Base-by-base conservation (phyloP, 2,797 vertebrate species). In the Rhadinocentrus ornatus region DNA sequence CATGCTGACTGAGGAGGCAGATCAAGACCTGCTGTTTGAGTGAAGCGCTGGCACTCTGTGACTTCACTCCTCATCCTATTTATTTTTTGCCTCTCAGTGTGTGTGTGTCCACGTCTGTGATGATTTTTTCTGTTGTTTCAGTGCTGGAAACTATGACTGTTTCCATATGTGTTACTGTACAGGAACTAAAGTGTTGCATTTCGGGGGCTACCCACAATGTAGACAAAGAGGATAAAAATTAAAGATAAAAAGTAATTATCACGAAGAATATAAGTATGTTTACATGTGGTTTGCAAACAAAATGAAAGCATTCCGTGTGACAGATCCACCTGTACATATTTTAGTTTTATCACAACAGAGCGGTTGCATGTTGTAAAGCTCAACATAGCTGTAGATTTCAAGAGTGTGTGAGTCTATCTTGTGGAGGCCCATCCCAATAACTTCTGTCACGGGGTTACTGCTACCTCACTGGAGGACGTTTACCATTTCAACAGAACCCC, bases 11-110 rank as follows among this genome's bases (percentile, higher is more conserved):
- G 97, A 98, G 85, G 96, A 97, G 90, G 95, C 92, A 16, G 98
- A 99, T 10, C 96, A 98, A 72, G 98, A 99, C 85, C 88, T 99
- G 80, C 93, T 99, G 69, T 99, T 99, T 24, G 97, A 99, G 88
- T 99, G 95, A 93, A 67, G 11, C 4, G 3, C 50, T 18, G 16
- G 11, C 41, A 0, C 44, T 41, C 53, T 2, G 37, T 8, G 24
- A 62, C 53, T 13, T 46, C 76, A 61, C 55, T 62, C 58, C 55
- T 62, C 62, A 16, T 67, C 66, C 55, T 95, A 93, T 94, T 95
- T 94, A 94, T 95, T 93, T 75, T 78, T 88, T 86, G 90, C 84
- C 92, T 91, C 81, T 75, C 64, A 72, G 92, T 81, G 80, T 54
- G 48, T 39, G 35, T 6, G 78, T 92, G 84, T 91, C 58, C 61